Percentiles rank a stretch among this genome's conserved stretches.
Evolutionary conservation across 2,797 vertebrate species (phyloP).

Genomic region (Fratercula arctica): DNA sequence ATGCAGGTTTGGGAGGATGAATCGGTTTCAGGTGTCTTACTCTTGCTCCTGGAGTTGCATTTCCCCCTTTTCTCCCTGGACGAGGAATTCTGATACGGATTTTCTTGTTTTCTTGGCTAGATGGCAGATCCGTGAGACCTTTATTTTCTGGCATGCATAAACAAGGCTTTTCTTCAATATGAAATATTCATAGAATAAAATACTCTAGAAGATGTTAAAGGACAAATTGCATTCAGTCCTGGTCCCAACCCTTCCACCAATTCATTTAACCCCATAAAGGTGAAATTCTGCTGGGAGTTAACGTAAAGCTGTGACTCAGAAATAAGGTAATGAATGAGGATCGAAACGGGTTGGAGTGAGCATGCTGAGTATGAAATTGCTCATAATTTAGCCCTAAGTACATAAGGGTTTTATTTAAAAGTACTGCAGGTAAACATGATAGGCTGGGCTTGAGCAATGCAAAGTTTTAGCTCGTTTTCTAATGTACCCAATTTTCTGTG

Average conservation of each 20-base stretch:
- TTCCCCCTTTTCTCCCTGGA: background rate
- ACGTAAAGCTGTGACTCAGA: background rate
- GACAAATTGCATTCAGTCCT: background rate
- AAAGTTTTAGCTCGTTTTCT: background rate
- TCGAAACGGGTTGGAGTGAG: background rate
- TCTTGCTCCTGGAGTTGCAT: background rate
- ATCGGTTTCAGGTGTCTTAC: background rate
- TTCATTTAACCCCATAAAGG: background rate
- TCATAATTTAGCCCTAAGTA: background rate
- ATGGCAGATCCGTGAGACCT: background rate
- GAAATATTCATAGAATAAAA: slow-evolving; percentile 31
- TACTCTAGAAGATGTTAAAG: slow-evolving; percentile 5
- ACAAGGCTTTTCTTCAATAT: background rate
- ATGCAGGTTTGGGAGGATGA: background rate
- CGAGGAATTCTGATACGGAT: background rate
- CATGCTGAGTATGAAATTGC: background rate
- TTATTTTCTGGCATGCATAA: background rate
- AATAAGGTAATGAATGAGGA: background rate
- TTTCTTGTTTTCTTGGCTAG: background rate
- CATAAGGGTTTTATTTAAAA: background rate
- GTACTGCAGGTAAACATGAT: background rate
- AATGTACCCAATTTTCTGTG: background rate
- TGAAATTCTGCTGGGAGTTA: background rate
- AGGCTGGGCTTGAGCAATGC: background rate
- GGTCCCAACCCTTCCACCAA: background rate